Evolutionary conservation across 2,888 invertebrate genomes (phyloP).

Genomic region (Zhengitettix transpicula): DNA sequence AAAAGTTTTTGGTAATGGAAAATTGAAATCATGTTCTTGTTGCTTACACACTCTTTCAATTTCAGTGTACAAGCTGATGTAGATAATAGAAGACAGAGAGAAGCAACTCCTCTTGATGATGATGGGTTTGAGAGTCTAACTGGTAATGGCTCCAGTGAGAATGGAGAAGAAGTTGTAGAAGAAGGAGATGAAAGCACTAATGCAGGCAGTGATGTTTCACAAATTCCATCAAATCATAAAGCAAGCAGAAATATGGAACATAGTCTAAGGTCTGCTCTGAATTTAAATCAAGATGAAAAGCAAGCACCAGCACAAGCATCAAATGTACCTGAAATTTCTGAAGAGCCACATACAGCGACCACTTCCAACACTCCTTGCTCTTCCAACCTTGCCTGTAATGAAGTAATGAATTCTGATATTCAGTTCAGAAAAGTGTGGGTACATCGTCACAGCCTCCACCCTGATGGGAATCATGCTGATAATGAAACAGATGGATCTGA

Average conservation of each 20-base stretch:
- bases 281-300: background rate
- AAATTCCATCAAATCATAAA: background rate
- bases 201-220: background rate
- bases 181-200: background rate
- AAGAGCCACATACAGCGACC: background rate
- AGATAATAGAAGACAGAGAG: background rate
- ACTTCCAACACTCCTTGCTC: background rate
- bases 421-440: slow-evolving; percentile 2
- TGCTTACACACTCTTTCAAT: too few species aligned
- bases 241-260: background rate
- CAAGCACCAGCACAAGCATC: background rate
- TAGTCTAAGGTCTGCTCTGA: background rate
- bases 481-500: slow-evolving; percentile 5
- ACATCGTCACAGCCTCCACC: background rate
- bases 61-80: too few species aligned
- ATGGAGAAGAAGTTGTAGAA: slow-evolving; percentile 29
- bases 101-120: slow-evolving; percentile 36
- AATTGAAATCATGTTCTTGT: too few species aligned
- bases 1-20: too few species aligned
- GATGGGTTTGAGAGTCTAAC: slow-evolving; percentile 77
- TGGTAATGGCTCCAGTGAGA: slow-evolving; percentile 59
- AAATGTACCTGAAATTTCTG: background rate
- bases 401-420: background rate
- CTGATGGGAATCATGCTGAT: slow-evolving; percentile 5
- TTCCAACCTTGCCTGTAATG: background rate